Base-by-base conservation (phyloP, 2,113 vertebrate genomes). In the Hyperoodon ampullatus region DNA sequence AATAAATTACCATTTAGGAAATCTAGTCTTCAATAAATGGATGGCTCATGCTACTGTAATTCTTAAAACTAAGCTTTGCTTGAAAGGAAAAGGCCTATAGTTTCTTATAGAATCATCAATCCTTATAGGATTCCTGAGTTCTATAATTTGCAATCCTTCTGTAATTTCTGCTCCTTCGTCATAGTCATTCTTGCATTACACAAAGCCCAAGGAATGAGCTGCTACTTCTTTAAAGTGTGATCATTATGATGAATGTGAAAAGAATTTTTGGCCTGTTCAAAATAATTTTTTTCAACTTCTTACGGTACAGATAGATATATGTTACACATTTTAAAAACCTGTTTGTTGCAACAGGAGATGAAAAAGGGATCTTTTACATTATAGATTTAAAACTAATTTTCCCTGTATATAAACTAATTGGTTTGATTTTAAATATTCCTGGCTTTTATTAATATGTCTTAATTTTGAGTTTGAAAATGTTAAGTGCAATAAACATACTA, bases 401-500 rank as follows among this genome's bases (percentile, higher is more conserved):
- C 98, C 92, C 82, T 95, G 97, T 96, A 97, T 96, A 88, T 97
- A 97, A 93, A 98, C 98, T 98, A 98, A 97, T 88, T 90, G 65
- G 11, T 97, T 98, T 78, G 93, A 97, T 95, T 98, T 97, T 63
- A 95, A 96, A 93, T 97, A 12, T 96, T 97, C n/a, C 94, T 98
- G 5, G 10, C 83, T 93, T 98, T 98, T 97, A 98, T 98, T 98
- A 98, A 98, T 95, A 96, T 98, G 98, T 99, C 98, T 99, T 99
- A 99, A 99, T 98, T 98, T 98, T 96, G 94, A 97, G 92, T 97
- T 97, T 98, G 96, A 97, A 98, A 98, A 95, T 94, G 80, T 97
- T 93, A 97, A 97, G 96, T 95, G 95, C 98, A 96, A 97, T 97
- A 98, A 97, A 97, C 97, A 95, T 74, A 83, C 93, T 97, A 81